Conservation (phyloP, 2,113 vertebrate genomes). For the Ginglymostoma cirratum region DNA sequence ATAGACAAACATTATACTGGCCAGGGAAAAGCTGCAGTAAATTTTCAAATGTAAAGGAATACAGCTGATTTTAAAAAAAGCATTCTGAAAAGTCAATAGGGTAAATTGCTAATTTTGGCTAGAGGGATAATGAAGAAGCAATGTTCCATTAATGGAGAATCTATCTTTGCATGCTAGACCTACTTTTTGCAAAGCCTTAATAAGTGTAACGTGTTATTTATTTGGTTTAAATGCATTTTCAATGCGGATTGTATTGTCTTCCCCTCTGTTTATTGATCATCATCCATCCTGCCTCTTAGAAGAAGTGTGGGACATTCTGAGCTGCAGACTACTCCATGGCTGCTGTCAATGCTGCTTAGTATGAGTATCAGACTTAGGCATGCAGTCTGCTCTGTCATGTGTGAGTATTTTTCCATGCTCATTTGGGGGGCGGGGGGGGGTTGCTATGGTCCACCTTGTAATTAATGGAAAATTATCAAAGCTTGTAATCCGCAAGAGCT, state of each 20-base stretch:
- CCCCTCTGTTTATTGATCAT: background rate
- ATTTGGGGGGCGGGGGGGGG: too few relatives aligned
- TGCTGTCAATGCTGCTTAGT: conserved; percentile 54
- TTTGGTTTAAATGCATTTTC: conserved; percentile 46
- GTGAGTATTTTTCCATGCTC: conserved; percentile 44
- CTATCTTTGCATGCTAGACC: conserved; percentile 44
- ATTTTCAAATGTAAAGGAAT: background rate
- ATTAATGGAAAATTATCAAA: background rate
- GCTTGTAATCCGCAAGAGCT: background rate
- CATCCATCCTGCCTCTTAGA: conserved; percentile 46
- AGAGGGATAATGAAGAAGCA: conserved; percentile 30
- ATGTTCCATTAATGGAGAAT: conserved; percentile 44
- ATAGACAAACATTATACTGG: background rate
- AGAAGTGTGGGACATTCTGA: conserved; percentile 52
- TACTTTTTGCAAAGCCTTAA: conserved; percentile 47
- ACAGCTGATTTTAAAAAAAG: background rate
- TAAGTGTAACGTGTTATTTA: conserved; percentile 43
- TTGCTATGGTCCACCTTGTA: background rate
- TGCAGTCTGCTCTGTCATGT: conserved; percentile 56
- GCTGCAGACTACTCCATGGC: conserved; percentile 59
- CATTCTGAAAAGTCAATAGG: too few relatives aligned
- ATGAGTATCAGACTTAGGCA: conserved; percentile 48
- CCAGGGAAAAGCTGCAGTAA: background rate
- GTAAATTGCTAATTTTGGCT: background rate
- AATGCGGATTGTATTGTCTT: conserved; percentile 39